Evolutionary conservation across 1,140 invertebrate genomes (phyloP), one percentile per base, ranked within the genome.

Genomic region (Amphibalanus amphitrite): DNA sequence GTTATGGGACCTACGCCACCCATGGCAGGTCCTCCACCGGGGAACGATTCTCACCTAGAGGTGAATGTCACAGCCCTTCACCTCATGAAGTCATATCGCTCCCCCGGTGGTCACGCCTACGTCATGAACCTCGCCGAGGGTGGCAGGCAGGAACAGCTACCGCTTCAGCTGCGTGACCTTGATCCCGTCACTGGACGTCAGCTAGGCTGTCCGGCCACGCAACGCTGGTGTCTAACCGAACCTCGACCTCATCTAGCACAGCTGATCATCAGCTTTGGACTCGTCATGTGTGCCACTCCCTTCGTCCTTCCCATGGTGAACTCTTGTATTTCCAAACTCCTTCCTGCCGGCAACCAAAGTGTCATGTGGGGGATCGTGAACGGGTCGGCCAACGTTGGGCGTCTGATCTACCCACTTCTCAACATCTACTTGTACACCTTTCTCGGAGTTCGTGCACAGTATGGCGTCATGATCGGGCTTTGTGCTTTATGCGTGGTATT

Each of bases 401-500:
- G 65, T 8, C 65, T 67, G 10, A 28, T 67, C 65, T 67, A 67
- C 17, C 65, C 65, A 3, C 65, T 67, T n/a, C 15, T 67, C 17
- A 67, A 67, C 65, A 67, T 67, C 28, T 67, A 67, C 17, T 26
- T 67, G 65, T 67, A 67, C 65, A 67, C 65, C n/a, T 67, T 28
- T 26, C 28, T 28, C 3, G 65, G 65, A 3, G 10, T 25, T n/a
- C n/a, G 65, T 0, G 65, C 28, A 1, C 65, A 67, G 28, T 67
- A 67, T 26, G 65, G 17, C 65, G 28, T 26, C n/a, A 67, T 67
- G 65, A 67, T 67, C 15, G 26, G 3, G 23, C 28, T 67, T 3
- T 67, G 65, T 26, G 1, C 28, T 8, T 0, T 28, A 8, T 20
- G 6, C 23, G 65, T 67, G n/a, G 28, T 17, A 8, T 26, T 67